phyloP scores from a whole-genome alignment of 2,797 vertebrate species.

The Etheostoma nigrum region DNA sequence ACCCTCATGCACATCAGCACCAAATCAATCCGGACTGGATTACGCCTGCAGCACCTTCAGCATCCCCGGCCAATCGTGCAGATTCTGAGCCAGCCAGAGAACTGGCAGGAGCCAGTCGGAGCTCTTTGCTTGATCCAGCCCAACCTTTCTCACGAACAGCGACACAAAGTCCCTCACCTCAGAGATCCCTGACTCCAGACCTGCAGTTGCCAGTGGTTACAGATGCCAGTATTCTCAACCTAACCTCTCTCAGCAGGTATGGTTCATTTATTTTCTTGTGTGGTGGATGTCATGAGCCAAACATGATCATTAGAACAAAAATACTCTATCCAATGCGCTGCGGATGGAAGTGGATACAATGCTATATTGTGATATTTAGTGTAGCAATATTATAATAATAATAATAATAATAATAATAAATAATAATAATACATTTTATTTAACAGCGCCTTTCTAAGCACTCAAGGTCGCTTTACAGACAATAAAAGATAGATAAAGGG shows the following conservation, averaged over 20 bases:
- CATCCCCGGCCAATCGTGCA: constrained; percentile 85
- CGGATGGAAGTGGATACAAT: neutral
- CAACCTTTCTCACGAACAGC: constrained; percentile 88
- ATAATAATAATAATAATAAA: too few relatives aligned
- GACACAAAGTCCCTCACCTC: constrained; percentile 77
- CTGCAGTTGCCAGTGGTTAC: constrained; percentile 82
- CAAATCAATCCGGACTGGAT: constrained; percentile 91
- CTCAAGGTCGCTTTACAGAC: too few relatives aligned
- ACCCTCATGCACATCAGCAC: constrained; percentile 72
- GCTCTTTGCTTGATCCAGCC: constrained; percentile 82
- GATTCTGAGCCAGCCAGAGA: constrained; percentile 88
- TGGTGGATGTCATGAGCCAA: constrained; percentile 21
- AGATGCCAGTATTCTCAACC: constrained; percentile 83
- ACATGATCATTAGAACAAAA: constrained; percentile 8
- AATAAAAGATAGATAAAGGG: too few relatives aligned
- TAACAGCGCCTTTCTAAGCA: too few relatives aligned
- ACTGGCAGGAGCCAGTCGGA: constrained; percentile 84
- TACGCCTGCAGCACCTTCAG: constrained; percentile 82
- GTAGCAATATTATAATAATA: neutral
- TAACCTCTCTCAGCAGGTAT: constrained; percentile 83
- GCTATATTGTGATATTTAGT: neutral
- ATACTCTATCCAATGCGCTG: neutral
- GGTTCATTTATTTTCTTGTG: constrained; percentile 18
- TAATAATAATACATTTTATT: too few relatives aligned
- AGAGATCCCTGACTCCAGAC: constrained; percentile 80